Evolutionary conservation across 2,113 vertebrate genomes (phyloP).

Genomic region (Mellivora capensis): DNA sequence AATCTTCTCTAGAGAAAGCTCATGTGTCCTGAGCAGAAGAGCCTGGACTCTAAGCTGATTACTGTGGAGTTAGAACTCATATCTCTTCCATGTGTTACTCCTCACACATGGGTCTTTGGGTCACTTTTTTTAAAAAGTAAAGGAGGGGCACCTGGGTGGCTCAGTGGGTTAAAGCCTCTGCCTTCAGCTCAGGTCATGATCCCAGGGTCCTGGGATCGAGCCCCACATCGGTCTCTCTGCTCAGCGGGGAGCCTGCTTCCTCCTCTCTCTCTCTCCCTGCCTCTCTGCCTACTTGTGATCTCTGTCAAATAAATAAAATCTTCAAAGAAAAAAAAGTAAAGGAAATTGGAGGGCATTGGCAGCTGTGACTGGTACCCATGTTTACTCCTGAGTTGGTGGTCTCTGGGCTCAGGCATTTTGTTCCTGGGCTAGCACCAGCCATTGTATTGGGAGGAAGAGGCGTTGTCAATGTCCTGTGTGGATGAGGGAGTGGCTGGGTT

Average conservation of each 20-base stretch:
- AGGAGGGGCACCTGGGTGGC: neutral
- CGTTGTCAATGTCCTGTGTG: neutral
- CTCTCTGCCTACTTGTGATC: too few relatives aligned
- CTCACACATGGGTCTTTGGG: neutral
- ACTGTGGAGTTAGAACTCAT: neutral
- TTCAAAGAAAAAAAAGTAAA: neutral
- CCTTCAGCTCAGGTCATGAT: too few relatives aligned
- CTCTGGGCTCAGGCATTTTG: neutral
- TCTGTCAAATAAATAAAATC: too few relatives aligned
- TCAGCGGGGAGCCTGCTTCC: too few relatives aligned
- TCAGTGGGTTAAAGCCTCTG: too few relatives aligned
- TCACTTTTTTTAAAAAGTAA: neutral
- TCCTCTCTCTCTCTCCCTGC: too few relatives aligned
- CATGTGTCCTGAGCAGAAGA: neutral
- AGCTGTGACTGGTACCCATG: neutral
- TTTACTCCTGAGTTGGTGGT: neutral
- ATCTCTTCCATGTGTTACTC: neutral
- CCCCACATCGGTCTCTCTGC: too few relatives aligned
- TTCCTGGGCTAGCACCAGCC: neutral
- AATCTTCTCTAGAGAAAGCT: neutral
- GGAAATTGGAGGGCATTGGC: neutral
- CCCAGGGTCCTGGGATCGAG: too few relatives aligned
- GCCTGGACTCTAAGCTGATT: neutral
- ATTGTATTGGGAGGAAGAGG: neutral
- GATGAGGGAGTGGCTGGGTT: neutral